These are phyloP conservation scores for Microcebus murinus DNA, from an alignment of 2,113 vertebrate species.

Conservation along the genomic window DNA sequence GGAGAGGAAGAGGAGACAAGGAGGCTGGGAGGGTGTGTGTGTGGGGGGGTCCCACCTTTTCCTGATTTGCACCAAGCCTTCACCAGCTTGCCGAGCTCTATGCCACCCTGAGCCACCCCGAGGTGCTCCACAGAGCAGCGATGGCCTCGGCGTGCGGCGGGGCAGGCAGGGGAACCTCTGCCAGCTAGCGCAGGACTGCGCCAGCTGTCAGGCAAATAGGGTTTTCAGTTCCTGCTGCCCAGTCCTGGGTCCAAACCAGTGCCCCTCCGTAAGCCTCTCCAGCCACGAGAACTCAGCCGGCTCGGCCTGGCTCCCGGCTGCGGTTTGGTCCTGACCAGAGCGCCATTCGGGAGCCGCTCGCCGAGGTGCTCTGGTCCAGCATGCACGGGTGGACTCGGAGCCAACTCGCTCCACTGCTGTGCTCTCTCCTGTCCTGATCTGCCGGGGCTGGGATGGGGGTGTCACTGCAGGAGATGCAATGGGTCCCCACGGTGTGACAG, in stretches of 20 bases:
- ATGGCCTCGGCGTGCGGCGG: neutral
- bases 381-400: neutral
- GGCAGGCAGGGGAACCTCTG: neutral
- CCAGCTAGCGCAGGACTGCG: neutral
- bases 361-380: neutral
- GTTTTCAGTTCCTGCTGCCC: neutral
- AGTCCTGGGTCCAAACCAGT: neutral
- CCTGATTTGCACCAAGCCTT: neutral
- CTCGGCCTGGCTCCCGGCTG: neutral
- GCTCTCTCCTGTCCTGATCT: neutral
- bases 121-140: neutral
- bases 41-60: neutral
- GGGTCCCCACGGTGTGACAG: neutral
- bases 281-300: neutral
- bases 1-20: neutral
- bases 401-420: fast-evolving
- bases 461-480: neutral
- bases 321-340: neutral
- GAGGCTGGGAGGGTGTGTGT: neutral
- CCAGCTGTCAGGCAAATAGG: neutral
- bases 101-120: neutral
- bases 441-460: neutral
- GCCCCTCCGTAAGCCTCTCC: neutral
- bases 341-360: fast-evolving
- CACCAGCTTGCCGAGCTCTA: neutral